phyloP scores from a whole-genome alignment of 1,140 invertebrate genomes.

The Caerostris extrusa region DNA sequence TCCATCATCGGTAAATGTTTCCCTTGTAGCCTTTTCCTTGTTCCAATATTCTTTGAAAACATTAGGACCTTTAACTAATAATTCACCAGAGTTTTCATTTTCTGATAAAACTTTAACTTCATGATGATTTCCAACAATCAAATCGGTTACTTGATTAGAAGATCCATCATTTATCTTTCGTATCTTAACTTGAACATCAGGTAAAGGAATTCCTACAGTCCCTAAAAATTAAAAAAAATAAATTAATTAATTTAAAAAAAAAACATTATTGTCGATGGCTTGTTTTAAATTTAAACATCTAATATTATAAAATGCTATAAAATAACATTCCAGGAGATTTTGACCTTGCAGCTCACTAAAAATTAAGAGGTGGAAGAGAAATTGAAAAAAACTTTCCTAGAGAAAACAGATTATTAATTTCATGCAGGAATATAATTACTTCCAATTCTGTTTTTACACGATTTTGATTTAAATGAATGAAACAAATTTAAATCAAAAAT shows the following conservation, averaged over 20 bases:
- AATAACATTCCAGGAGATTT: too few relatives aligned
- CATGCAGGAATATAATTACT: too few relatives aligned
- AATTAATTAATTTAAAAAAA: background rate
- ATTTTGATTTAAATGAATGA: too few relatives aligned
- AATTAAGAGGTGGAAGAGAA: too few relatives aligned
- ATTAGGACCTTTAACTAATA: conserved; percentile 88
- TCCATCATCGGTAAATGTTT: conserved; percentile 89
- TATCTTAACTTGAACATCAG: conserved; percentile 86
- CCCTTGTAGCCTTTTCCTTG: conserved; percentile 86
- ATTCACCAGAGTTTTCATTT: conserved; percentile 84
- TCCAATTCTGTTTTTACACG: too few relatives aligned
- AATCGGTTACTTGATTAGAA: conserved; percentile 81
- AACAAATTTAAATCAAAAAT: too few relatives aligned
- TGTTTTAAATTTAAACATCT: too few relatives aligned
- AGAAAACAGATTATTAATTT: too few relatives aligned
- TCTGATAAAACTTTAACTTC: conserved; percentile 79
- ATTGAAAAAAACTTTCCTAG: too few relatives aligned
- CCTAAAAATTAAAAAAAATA: conserved; percentile 82
- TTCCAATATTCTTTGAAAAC: conserved; percentile 92
- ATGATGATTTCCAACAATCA: conserved; percentile 81
- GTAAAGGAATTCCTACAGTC: conserved; percentile 89
- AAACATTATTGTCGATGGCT: background rate
- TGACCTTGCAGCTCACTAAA: too few relatives aligned
- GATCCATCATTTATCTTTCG: conserved; percentile 81
- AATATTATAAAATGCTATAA: too few relatives aligned